Conservation (phyloP, 64 coral and sea anemone genomes). For the Pachyseris speciosa region DNA sequence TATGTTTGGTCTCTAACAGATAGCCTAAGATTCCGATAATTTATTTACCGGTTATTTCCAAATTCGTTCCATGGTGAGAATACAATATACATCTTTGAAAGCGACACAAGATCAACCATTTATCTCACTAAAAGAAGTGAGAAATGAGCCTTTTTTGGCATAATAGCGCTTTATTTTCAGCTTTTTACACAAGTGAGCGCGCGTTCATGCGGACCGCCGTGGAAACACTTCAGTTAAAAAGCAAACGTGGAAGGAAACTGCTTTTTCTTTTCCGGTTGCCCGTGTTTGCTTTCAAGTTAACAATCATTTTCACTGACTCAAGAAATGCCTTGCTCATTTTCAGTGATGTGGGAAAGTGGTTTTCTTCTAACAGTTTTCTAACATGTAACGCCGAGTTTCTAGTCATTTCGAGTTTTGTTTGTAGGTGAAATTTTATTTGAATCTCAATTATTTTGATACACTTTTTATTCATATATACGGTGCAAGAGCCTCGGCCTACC, state of each 20-base stretch:
- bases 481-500: neutral
- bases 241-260: neutral
- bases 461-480: slow-evolving; percentile 1
- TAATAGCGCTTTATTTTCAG: neutral
- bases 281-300: neutral
- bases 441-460: slow-evolving; percentile 4
- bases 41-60: neutral
- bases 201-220: neutral
- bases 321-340: neutral
- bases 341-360: neutral
- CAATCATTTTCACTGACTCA: neutral
- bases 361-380: neutral
- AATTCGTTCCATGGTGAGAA: neutral
- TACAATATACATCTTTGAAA: neutral
- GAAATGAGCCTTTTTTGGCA: neutral
- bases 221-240: neutral
- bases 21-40: too few relatives aligned
- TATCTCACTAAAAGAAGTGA: neutral
- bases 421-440: neutral
- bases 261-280: neutral
- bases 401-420: neutral
- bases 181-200: neutral
- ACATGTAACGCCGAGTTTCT: neutral
- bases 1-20: neutral
- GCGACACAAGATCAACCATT: neutral